These are phyloP conservation scores for Bursaphelenchus okinawaensis DNA, from an alignment of 2,888 invertebrate genomes.

Conservation along the genomic window DNA sequence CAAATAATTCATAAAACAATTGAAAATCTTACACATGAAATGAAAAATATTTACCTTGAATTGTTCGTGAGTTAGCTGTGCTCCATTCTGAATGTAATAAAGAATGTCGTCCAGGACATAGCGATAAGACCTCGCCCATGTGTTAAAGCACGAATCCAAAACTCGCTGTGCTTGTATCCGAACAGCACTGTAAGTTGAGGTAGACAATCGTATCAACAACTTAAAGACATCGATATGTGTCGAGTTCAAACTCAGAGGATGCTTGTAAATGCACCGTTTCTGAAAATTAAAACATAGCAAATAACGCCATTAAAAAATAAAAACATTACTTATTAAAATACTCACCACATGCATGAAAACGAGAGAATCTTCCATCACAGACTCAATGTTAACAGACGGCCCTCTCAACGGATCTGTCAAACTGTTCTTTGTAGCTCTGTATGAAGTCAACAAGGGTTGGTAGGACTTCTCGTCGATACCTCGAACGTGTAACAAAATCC, in stretches of 20 bases:
- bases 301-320: not conserved
- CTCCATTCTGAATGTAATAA: slow-evolving; percentile 62
- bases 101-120: slow-evolving; percentile 68
- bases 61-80: slow-evolving; percentile 67
- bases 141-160: slow-evolving; percentile 20
- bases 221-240: slow-evolving; percentile 66
- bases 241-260: slow-evolving; percentile 62
- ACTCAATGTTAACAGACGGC: slow-evolving; percentile 27
- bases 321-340: not conserved
- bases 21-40: not conserved
- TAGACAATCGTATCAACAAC: slow-evolving; percentile 66
- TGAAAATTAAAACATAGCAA: slow-evolving; percentile 6
- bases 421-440: slow-evolving; percentile 21
- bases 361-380: slow-evolving; percentile 30
- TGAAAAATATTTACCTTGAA: slow-evolving; percentile 64
- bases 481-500: slow-evolving; percentile 12
- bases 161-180: slow-evolving; percentile 24
- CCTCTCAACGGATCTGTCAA: slow-evolving; percentile 39
- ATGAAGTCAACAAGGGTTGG: slow-evolving; percentile 7
- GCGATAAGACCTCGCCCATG: slow-evolving; percentile 68
- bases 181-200: slow-evolving; percentile 64
- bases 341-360: slow-evolving; percentile 36
- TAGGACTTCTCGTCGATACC: slow-evolving; percentile 6
- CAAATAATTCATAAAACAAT: too few relatives aligned
- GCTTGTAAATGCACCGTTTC: slow-evolving; percentile 22